These are phyloP conservation scores for honey bee (Apis mellifera) DNA, from an alignment of 1,140 invertebrate genomes.

Conservation along the genomic window DNA sequence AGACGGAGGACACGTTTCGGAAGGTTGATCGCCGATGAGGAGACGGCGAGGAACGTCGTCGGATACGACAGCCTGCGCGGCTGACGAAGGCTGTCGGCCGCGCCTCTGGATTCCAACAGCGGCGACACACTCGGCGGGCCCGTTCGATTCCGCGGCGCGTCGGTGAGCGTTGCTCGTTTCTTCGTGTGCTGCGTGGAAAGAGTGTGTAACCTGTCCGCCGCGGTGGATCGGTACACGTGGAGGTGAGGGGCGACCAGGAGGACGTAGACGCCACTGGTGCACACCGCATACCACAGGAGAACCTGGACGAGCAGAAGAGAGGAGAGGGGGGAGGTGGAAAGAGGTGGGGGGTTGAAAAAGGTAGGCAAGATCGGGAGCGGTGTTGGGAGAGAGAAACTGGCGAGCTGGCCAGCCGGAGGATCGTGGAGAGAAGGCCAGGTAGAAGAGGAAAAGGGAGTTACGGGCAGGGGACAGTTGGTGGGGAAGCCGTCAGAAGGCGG, in stretches of 20 bases:
- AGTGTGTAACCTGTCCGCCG: constrained; percentile 25
- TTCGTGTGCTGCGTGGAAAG: constrained; percentile 14
- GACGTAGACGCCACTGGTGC: constrained; percentile 57
- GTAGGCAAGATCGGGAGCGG: constrained; percentile 39
- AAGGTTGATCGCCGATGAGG: constrained; percentile 35
- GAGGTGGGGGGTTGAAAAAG: constrained; percentile 45
- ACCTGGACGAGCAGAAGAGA: constrained; percentile 8
- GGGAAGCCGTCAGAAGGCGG: constrained; percentile 69
- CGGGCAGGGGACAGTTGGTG: background rate
- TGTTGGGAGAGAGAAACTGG: constrained; percentile 36
- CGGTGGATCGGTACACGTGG: constrained; percentile 58
- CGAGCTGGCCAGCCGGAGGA: constrained; percentile 15
- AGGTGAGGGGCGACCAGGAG: constrained; percentile 50
- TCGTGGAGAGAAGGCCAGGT: constrained; percentile 22
- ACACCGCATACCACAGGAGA: constrained; percentile 61
- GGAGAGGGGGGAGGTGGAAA: background rate
- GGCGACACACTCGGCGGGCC: constrained; percentile 31
- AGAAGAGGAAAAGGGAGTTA: constrained; percentile 31
- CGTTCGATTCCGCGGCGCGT: constrained; percentile 19
- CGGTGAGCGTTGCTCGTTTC: background rate
- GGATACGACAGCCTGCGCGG: constrained; percentile 41
- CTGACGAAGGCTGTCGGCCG: constrained; percentile 52
- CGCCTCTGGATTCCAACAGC: constrained; percentile 59
- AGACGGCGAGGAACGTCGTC: constrained; percentile 14
- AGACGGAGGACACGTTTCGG: background rate